phyloP scores from a whole-genome alignment of 2,888 invertebrate species.

The Rhagophthalmus giganteus region DNA sequence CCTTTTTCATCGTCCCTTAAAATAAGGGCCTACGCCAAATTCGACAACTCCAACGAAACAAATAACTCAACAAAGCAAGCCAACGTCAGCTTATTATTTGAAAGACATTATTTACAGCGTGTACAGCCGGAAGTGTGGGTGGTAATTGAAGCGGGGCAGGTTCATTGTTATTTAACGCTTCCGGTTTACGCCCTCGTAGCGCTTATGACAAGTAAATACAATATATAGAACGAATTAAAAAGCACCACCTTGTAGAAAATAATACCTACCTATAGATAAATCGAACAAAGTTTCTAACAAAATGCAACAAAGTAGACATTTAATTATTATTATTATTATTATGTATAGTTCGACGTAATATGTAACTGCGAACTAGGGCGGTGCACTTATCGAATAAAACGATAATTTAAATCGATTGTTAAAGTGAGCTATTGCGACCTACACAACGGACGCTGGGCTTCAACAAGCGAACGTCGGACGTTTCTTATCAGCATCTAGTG shows the following conservation, averaged over 20 bases:
- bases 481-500: slow-evolving; percentile 12
- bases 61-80: slow-evolving; percentile 1
- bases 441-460: slow-evolving; percentile 6
- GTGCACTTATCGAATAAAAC: slow-evolving; percentile 12
- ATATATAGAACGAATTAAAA: no score
- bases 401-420: slow-evolving; percentile 15
- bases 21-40: no score
- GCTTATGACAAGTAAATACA: slow-evolving; percentile 8
- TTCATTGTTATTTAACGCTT: slow-evolving; percentile 40
- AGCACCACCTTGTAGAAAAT: no score
- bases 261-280: not conserved
- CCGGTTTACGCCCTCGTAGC: slow-evolving; percentile 37
- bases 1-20: no score
- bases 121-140: slow-evolving; percentile 31
- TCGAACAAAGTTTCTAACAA: not conserved
- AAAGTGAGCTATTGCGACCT: slow-evolving; percentile 11
- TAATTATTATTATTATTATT: no score
- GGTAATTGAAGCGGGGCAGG: slow-evolving; percentile 35
- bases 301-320: not conserved
- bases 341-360: no score
- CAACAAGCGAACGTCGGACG: slow-evolving; percentile 12
- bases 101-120: slow-evolving; percentile 15
- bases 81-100: not conserved
- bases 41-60: no score
- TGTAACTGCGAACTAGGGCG: slow-evolving; percentile 6